phyloP scores from a whole-genome alignment of 2,797 vertebrate species.

The Parauchenoglanis punctatus region DNA sequence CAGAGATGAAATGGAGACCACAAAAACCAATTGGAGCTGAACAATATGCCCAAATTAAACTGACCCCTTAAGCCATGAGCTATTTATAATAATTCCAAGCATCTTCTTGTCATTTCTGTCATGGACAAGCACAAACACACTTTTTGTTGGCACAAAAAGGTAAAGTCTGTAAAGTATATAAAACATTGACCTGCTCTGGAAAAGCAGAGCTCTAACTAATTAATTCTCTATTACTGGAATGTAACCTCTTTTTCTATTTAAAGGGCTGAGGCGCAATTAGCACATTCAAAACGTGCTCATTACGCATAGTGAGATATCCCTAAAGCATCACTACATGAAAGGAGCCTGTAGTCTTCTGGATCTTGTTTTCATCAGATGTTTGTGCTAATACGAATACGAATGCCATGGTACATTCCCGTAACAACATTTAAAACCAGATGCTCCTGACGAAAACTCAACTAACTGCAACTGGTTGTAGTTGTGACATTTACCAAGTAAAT shows the following conservation, averaged over 20 bases:
- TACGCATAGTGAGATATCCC: conserved; percentile 2
- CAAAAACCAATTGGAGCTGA: conserved; percentile 19
- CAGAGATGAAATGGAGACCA: conserved; percentile 14
- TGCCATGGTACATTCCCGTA: not conserved
- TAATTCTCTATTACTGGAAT: conserved; percentile 77
- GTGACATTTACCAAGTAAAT: conserved; percentile 1
- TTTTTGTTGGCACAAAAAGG: conserved; percentile 18
- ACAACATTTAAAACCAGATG: not conserved
- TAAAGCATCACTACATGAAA: not conserved
- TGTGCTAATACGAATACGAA: not conserved
- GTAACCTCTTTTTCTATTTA: conserved; percentile 80
- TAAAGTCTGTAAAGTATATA: conserved; percentile 63
- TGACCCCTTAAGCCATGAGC: not conserved
- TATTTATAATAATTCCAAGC: conserved; percentile 22
- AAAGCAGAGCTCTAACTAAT: conserved; percentile 70
- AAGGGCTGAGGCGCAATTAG: conserved; percentile 59
- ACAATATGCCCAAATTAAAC: conserved; percentile 9
- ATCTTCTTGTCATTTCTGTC: not conserved
- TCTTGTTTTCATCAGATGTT: no score
- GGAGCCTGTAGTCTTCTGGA: not conserved
- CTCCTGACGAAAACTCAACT: not conserved
- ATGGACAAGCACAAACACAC: not conserved
- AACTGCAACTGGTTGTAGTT: not conserved
- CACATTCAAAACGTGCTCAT: conserved; percentile 34
- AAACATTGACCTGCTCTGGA: conserved; percentile 71